Base-by-base conservation (phyloP, 2,113 vertebrate species). In the Neoarius graeffei region DNA sequence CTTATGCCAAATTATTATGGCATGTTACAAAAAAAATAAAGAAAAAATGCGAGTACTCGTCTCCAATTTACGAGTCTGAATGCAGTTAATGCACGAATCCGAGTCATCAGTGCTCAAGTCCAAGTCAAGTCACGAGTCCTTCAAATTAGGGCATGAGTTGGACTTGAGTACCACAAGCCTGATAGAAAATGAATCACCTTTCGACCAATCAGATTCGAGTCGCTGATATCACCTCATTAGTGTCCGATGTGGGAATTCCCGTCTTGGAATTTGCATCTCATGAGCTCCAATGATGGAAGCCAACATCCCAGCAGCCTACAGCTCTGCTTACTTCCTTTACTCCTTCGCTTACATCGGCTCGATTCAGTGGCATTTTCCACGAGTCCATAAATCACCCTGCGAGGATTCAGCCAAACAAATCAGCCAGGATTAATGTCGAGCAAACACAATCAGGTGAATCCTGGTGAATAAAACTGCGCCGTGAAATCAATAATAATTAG, bases 401-500 rank as follows among this genome's bases (percentile, higher is more conserved):
- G 13, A 81, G 35, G 85, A 52, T 69, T 89, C 42, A 85, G 7
- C 64, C 60, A 79, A 86, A 83, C 80, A 82, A 50, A 83, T 56
- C 50, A 86, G 77, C 54, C 50, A 57, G 27, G 64, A 86, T 89
- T 76, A 83, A 83, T 54, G 23, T 19, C 6, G 50, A 35, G 30
- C 23, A 54, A 57, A 69, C 42, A 83, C 42, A 86, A 79, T 59
- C 30, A 35, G 69, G 42, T 42, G 42, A 42, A 86, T 89, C 73
- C 76, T 79, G 60, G 13, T 20, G 25, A 20, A 64, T 84, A 84
- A 57, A 83, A 69, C 14, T 9, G 80, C 50, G n/a, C 48, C 3
- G 69, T 52, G 15, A 15, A 83, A 80, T 86, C 85, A 54, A 86
- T 86, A 69, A 80, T 57, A 86, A 86, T 84, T 84, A 80, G 67